Evolutionary conservation across 2,797 vertebrate genomes (phyloP).

Genomic region (Trachops cirrhosus): DNA sequence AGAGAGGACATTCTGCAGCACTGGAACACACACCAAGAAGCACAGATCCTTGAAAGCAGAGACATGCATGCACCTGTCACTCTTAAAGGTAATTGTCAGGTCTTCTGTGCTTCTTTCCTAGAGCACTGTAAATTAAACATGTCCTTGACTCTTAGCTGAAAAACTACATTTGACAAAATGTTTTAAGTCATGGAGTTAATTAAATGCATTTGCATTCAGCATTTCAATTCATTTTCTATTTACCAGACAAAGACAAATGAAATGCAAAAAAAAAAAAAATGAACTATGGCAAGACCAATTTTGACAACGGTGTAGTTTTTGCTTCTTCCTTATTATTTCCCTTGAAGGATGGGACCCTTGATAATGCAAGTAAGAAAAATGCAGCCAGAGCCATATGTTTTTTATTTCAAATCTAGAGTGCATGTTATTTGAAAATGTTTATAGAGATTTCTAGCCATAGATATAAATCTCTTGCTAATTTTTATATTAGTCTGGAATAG

Average conservation of each 20-base stretch:
- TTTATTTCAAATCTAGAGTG: not conserved
- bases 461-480: not conserved
- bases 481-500: not conserved
- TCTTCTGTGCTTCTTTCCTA: not conserved
- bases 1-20: not conserved
- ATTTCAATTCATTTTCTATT: constrained; percentile 36
- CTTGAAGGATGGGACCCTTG: not conserved
- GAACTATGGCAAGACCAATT: constrained; percentile 26
- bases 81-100: not conserved
- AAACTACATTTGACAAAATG: constrained; percentile 26
- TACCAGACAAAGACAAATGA: constrained; percentile 26
- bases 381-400: not conserved
- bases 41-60: not conserved
- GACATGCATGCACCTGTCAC: not conserved
- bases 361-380: not conserved
- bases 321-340: not conserved
- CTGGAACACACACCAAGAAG: not conserved
- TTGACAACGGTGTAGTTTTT: not conserved
- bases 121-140: not conserved
- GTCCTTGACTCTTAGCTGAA: not conserved
- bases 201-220: not conserved
- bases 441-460: not conserved
- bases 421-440: not conserved
- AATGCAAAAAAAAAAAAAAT: constrained; percentile 23
- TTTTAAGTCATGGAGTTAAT: not conserved